Conservation (phyloP, 2,797 vertebrate genomes). For the Lithobates pipiens region DNA sequence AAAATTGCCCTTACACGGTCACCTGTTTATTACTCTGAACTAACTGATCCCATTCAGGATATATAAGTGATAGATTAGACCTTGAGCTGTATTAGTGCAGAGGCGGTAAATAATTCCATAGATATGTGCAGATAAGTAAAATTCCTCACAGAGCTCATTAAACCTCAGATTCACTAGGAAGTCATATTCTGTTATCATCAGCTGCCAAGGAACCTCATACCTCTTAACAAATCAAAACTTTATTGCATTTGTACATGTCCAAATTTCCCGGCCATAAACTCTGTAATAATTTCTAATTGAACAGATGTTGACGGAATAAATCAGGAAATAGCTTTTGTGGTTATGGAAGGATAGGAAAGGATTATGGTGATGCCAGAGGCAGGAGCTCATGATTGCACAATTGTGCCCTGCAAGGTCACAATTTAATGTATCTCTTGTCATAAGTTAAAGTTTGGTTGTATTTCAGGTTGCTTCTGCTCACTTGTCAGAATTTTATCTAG, state of each 20-base stretch:
- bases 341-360: not conserved
- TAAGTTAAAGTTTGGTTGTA: not conserved
- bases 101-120: too few relatives aligned
- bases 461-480: too few relatives aligned
- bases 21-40: not conserved
- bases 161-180: not conserved
- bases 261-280: not conserved
- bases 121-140: not conserved
- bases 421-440: not conserved
- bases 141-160: not conserved
- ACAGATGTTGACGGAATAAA: conserved; percentile 18
- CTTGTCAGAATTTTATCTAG: too few relatives aligned
- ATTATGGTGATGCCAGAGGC: conserved; percentile 12
- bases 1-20: not conserved
- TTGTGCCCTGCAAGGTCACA: not conserved
- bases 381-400: conserved; percentile 3
- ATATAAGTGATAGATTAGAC: not conserved
- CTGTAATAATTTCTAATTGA: conserved; percentile 30
- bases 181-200: not conserved
- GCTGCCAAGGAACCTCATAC: not conserved
- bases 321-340: conserved; percentile 34
- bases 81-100: too few relatives aligned
- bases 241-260: not conserved
- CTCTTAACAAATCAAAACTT: not conserved
- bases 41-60: not conserved